phyloP scores from a whole-genome alignment of 1,140 invertebrate species.

The Caenorhabditis briggsae region DNA sequence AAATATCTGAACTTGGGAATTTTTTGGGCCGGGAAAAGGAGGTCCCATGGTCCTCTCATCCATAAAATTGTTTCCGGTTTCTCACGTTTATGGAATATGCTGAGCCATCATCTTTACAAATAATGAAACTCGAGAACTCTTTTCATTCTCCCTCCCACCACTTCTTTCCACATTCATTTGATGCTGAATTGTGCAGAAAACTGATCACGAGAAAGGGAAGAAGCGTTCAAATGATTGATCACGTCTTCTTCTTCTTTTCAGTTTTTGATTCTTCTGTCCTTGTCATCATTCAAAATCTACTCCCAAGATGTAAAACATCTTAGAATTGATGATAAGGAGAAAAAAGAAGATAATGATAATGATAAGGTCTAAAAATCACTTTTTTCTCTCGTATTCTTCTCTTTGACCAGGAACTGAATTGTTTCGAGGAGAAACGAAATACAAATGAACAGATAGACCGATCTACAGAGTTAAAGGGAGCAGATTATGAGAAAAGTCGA shows the following conservation, averaged over 20 bases:
- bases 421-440: not conserved
- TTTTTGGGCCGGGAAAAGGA: not conserved
- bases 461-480: not conserved
- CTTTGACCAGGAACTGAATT: not conserved
- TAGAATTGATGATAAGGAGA: not conserved
- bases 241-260: not conserved
- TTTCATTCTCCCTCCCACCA: constrained; percentile 7
- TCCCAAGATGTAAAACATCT: constrained; percentile 58
- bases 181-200: constrained; percentile 9
- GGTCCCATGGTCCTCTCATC: not conserved
- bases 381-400: not conserved
- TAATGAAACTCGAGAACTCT: constrained; percentile 47
- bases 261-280: constrained; percentile 56
- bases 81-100: constrained; percentile 56
- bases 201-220: not conserved
- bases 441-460: not conserved
- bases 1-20: constrained; percentile 34
- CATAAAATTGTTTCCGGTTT: constrained; percentile 10
- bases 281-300: constrained; percentile 63
- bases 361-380: constrained; percentile 9
- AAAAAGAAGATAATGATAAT: not conserved
- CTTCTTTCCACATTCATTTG: not conserved
- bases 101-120: constrained; percentile 10
- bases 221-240: constrained; percentile 14
- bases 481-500: not conserved